phyloP scores from a whole-genome alignment of 2,888 invertebrate genomes.

The Phragmatobia fuliginosa region DNA sequence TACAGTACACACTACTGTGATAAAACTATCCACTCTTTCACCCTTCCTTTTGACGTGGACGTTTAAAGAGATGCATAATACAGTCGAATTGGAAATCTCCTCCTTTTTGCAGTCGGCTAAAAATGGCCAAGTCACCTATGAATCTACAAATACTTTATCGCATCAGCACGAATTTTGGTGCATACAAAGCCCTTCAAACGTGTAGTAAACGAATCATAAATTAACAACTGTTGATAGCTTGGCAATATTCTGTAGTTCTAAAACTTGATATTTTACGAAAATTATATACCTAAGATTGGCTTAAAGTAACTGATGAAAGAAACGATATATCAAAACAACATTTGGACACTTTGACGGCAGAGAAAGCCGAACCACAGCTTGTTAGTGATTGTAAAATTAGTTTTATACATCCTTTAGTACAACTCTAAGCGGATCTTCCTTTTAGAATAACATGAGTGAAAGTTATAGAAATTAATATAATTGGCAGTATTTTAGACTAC shows the following conservation, averaged over 20 bases:
- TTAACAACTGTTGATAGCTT: not conserved
- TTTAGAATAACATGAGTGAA: constrained; percentile 33
- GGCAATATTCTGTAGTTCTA: not conserved
- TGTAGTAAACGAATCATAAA: no score
- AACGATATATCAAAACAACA: constrained; percentile 11
- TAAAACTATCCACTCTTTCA: no score
- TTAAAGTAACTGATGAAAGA: not conserved
- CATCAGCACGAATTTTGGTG: no score
- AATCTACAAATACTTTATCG: no score
- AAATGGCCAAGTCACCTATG: no score
- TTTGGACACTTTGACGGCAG: constrained; percentile 26
- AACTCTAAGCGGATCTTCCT: constrained; percentile 23
- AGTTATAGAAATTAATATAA: constrained; percentile 29
- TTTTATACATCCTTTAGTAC: constrained; percentile 10
- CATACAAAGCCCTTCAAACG: no score
- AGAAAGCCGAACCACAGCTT: constrained; percentile 34
- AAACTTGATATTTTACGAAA: no score
- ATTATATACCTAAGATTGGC: not conserved
- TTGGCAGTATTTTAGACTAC: constrained; percentile 6
- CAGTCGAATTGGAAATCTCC: no score
- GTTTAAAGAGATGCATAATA: no score
- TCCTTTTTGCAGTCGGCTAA: no score
- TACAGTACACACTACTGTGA: not conserved
- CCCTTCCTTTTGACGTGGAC: no score
- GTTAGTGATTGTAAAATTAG: constrained; percentile 16